These are phyloP conservation scores for Bagarius yarrelli DNA, from an alignment of 2,113 vertebrate species.

Conservation along the genomic window DNA sequence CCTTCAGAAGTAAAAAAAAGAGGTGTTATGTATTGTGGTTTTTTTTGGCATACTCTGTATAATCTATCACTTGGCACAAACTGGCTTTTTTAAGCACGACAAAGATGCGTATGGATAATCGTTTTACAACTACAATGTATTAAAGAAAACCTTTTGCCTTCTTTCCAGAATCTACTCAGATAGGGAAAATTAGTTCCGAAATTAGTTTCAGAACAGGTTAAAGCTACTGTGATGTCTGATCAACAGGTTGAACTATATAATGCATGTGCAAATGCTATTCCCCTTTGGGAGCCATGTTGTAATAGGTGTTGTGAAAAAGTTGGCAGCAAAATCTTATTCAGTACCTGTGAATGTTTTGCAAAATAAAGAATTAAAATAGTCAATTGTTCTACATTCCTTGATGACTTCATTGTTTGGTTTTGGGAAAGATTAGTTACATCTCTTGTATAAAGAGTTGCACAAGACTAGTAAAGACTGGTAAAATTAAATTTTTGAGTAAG, in stretches of 20 bases:
- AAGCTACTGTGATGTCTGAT: constrained; percentile 51
- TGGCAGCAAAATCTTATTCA: constrained; percentile 53
- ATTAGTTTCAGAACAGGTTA: constrained; percentile 29
- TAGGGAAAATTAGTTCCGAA: background rate
- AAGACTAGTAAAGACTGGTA: constrained; percentile 26
- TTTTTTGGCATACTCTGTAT: constrained; percentile 39
- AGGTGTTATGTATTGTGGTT: constrained; percentile 45
- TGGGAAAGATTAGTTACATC: background rate
- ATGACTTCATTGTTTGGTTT: background rate
- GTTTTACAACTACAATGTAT: constrained; percentile 19
- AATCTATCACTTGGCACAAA: constrained; percentile 29
- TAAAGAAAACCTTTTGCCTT: constrained; percentile 14
- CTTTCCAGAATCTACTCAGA: constrained; percentile 25
- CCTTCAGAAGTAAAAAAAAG: constrained; percentile 34
- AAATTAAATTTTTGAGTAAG: constrained; percentile 33
- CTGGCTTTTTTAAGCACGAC: constrained; percentile 19
- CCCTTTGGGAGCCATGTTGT: constrained; percentile 56
- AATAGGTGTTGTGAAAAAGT: constrained; percentile 48
- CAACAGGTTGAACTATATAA: constrained; percentile 67
- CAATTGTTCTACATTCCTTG: constrained; percentile 24
- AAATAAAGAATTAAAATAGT: constrained; percentile 67
- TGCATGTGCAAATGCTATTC: constrained; percentile 68
- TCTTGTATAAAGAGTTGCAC: background rate
- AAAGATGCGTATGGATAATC: constrained; percentile 14
- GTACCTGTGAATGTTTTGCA: constrained; percentile 70